phyloP scores from a whole-genome alignment of 2,888 invertebrate genomes.

The Agrochola lota region DNA sequence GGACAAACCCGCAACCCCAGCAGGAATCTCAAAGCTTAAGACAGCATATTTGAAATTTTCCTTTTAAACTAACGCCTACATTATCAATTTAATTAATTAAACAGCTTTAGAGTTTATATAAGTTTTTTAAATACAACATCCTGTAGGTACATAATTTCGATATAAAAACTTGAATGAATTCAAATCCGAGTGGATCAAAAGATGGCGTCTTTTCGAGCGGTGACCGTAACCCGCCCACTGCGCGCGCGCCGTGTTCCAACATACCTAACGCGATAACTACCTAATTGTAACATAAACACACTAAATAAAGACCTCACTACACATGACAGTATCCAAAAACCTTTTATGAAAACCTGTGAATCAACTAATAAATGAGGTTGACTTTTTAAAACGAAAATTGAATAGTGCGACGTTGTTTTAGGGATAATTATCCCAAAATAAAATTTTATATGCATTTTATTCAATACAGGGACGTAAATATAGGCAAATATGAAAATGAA shows the following conservation, averaged over 20 bases:
- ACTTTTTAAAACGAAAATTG: constrained; percentile 29
- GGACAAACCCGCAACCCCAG: too few relatives aligned
- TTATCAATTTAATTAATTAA: neutral
- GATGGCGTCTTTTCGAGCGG: constrained; percentile 64
- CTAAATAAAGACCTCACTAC: constrained; percentile 66
- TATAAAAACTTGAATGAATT: constrained; percentile 66
- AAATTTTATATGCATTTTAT: constrained; percentile 44
- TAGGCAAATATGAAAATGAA: constrained; percentile 53
- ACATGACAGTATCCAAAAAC: constrained; percentile 36
- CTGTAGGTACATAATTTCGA: constrained; percentile 33
- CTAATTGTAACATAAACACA: constrained; percentile 67
- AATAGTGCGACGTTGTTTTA: constrained; percentile 19
- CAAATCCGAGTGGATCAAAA: constrained; percentile 65
- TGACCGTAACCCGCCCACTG: constrained; percentile 68
- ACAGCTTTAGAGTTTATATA: neutral
- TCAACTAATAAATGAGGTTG: constrained; percentile 46
- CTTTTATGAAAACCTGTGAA: constrained; percentile 42
- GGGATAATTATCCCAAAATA: constrained; percentile 44
- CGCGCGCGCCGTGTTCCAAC: constrained; percentile 49
- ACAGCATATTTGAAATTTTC: neutral
- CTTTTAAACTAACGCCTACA: neutral
- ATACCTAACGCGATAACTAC: constrained; percentile 65
- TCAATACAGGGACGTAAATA: constrained; percentile 39
- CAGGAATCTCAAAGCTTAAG: neutral
- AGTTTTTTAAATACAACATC: constrained; percentile 10